Conservation (phyloP, 2,797 vertebrate species). For the Lepus oiostolus region DNA sequence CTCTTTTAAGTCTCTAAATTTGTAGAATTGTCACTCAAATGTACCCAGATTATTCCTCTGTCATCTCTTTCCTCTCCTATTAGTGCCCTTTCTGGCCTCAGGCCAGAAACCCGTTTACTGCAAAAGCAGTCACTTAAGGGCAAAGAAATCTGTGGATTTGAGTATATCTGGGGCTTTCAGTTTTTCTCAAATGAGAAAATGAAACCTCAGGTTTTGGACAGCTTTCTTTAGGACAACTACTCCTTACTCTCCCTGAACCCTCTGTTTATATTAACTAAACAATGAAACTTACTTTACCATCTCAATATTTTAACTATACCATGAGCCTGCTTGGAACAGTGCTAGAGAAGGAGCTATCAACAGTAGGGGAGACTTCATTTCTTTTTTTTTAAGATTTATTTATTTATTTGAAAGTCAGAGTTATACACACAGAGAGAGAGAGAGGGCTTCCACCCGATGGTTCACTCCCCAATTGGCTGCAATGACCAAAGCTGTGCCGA, state of each 20-base stretch:
- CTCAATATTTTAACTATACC: background rate
- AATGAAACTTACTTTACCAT: background rate
- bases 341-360: background rate
- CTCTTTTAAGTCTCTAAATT: background rate
- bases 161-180: no score
- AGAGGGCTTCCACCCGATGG: no score
- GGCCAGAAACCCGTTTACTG: background rate
- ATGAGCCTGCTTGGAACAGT: rapidly evolving
- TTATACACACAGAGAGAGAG: no score
- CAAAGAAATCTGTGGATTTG: background rate
- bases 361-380: background rate
- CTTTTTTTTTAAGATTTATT: background rate
- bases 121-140: background rate
- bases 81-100: background rate
- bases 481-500: no score
- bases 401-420: no score
- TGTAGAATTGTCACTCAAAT: background rate
- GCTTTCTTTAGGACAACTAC: background rate
- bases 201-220: background rate
- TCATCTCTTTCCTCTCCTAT: background rate
- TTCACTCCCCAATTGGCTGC: no score
- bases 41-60: background rate
- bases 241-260: background rate
- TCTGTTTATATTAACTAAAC: background rate
- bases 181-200: background rate